These are phyloP conservation scores for Bathybates hornii DNA, from an alignment of 2,113 vertebrate species.

Conservation along the genomic window DNA sequence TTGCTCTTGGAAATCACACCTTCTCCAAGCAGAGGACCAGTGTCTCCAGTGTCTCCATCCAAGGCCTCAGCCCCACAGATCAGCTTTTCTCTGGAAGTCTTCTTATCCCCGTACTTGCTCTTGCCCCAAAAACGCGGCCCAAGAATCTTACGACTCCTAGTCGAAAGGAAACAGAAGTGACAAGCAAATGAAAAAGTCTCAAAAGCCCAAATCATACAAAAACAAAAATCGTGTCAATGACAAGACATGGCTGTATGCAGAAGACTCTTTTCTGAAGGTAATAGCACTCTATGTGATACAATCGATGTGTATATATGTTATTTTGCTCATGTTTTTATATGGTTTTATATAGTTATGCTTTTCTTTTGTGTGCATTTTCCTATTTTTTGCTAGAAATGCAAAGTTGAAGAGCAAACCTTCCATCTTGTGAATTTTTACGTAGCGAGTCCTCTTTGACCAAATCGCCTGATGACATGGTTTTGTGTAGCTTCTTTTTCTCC, in stretches of 20 bases:
- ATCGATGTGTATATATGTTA: not conserved
- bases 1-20: slow-evolving; percentile 58
- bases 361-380: not conserved
- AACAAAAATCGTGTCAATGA: not conserved
- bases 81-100: slow-evolving; percentile 76
- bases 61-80: slow-evolving; percentile 75
- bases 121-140: slow-evolving; percentile 87
- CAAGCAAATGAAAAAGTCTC: not conserved
- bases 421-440: slow-evolving; percentile 79
- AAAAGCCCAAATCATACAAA: not conserved
- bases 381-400: not conserved
- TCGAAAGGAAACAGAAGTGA: not conserved
- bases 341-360: not conserved
- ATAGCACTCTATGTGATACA: not conserved
- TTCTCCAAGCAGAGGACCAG: slow-evolving; percentile 73
- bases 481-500: slow-evolving; percentile 80
- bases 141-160: slow-evolving; percentile 82
- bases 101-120: slow-evolving; percentile 86
- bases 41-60: slow-evolving; percentile 72
- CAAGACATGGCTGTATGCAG: not conserved
- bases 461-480: slow-evolving; percentile 90
- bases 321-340: not conserved
- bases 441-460: slow-evolving; percentile 73
- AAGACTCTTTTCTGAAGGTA: not conserved
- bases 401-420: slow-evolving; percentile 74